Conservation (phyloP, 2,888 invertebrate genomes). For the Strigamia crassipes region DNA sequence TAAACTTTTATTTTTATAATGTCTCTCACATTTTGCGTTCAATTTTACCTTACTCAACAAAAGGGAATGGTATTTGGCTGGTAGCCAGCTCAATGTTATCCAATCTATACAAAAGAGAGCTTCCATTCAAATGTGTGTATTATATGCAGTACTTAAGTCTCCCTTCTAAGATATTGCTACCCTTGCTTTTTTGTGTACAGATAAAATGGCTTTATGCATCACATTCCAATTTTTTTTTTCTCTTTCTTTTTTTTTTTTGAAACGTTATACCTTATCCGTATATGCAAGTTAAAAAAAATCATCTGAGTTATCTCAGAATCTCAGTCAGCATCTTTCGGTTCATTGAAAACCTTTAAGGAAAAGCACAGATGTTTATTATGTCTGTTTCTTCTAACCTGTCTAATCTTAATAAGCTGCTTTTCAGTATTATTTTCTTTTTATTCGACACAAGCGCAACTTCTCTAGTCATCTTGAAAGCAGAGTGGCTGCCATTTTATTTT, state of each 20-base stretch:
- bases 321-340: slow-evolving; percentile 26
- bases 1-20: not conserved
- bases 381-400: not conserved
- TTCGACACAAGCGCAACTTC: slow-evolving; percentile 23
- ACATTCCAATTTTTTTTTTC: slow-evolving; percentile 18
- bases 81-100: slow-evolving; percentile 42
- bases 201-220: slow-evolving; percentile 14
- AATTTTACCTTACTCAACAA: slow-evolving; percentile 20
- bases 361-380: not conserved
- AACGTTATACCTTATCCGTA: slow-evolving; percentile 12
- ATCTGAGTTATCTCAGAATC: slow-evolving; percentile 31
- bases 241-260: not conserved
- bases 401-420: not conserved
- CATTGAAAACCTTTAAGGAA: not conserved
- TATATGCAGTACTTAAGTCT: slow-evolving; percentile 35
- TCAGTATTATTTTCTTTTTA: not conserved
- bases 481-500: slow-evolving; percentile 13
- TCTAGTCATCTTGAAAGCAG: slow-evolving; percentile 39
- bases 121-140: slow-evolving; percentile 28
- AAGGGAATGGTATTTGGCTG: slow-evolving; percentile 34
- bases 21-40: not conserved
- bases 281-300: slow-evolving; percentile 12
- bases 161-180: slow-evolving; percentile 34
- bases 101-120: slow-evolving; percentile 29
- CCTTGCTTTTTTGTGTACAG: slow-evolving; percentile 20